Conservation (phyloP, 2,113 vertebrate genomes). For the Equus quagga region DNA sequence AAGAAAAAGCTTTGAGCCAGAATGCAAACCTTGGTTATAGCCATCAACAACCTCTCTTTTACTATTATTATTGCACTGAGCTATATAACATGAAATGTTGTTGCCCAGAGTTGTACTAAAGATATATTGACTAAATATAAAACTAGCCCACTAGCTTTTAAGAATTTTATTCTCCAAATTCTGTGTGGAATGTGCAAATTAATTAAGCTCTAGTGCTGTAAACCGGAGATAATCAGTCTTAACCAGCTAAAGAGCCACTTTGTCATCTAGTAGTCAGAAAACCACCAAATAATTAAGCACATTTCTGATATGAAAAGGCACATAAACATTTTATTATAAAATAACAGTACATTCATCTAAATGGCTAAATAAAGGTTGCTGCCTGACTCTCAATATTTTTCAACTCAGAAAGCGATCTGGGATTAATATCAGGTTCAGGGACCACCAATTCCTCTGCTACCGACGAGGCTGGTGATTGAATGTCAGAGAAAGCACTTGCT, state of each 20-base stretch:
- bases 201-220: conserved; percentile 74
- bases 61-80: conserved; percentile 1
- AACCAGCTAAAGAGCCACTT: conserved; percentile 38
- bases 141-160: conserved; percentile 80
- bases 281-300: conserved; percentile 70
- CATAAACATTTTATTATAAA: conserved; percentile 76
- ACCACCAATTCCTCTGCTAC: background rate
- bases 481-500: background rate
- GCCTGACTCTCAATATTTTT: conserved; percentile 48
- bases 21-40: background rate
- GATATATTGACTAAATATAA: conserved; percentile 77
- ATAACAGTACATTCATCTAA: conserved; percentile 63
- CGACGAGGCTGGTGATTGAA: background rate
- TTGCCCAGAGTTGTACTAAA: conserved; percentile 62
- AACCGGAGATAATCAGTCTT: conserved; percentile 68
- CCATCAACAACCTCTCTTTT: conserved; percentile 20
- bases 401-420: conserved; percentile 6
- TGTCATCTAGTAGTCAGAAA: conserved; percentile 59
- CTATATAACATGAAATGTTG: conserved; percentile 37
- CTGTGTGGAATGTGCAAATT: conserved; percentile 57
- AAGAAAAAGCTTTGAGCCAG: background rate
- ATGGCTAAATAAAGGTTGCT: conserved; percentile 62
- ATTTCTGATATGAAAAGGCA: conserved; percentile 72
- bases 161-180: conserved; percentile 75
- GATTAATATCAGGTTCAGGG: conserved; percentile 32